These are phyloP conservation scores for Dromococcyx pavoninus DNA, from an alignment of 2,797 vertebrate genomes.

Conservation along the genomic window DNA sequence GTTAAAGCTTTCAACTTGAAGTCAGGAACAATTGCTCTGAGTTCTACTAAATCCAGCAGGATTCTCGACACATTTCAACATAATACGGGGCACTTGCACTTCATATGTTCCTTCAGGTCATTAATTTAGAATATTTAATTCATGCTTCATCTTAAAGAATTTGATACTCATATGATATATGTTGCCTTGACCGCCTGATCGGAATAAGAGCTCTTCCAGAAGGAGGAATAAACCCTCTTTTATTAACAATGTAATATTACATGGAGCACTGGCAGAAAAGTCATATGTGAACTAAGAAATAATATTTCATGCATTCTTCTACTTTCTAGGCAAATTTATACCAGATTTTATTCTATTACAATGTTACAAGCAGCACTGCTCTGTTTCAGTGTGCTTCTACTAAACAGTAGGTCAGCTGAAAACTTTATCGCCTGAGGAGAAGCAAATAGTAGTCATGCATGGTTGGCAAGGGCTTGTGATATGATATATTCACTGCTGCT, in stretches of 20 bases:
- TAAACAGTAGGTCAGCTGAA: conserved; percentile 65
- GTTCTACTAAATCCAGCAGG: neutral
- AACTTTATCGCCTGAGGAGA: conserved; percentile 64
- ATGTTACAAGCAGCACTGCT: neutral
- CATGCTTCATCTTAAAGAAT: neutral
- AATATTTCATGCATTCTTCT: conserved; percentile 61
- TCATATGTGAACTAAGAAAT: conserved; percentile 34
- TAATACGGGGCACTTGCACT: fast-evolving
- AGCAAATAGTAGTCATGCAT: conserved; percentile 57
- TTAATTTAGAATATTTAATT: neutral
- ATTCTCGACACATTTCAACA: neutral
- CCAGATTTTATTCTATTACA: conserved; percentile 52
- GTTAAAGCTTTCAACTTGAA: neutral
- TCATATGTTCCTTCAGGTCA: neutral
- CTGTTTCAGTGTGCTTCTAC: conserved; percentile 55
- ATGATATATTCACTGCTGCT: conserved; percentile 49
- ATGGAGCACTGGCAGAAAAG: neutral
- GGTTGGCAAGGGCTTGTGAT: conserved; percentile 31
- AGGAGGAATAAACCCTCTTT: conserved; percentile 1
- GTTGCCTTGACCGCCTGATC: neutral
- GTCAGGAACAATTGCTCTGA: neutral
- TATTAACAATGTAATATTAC: neutral
- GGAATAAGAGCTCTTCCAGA: neutral
- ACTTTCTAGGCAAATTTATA: conserved; percentile 58
- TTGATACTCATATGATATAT: neutral